These are phyloP conservation scores for Amblyteles armatorius DNA, from an alignment of 2,888 invertebrate species.

Conservation along the genomic window DNA sequence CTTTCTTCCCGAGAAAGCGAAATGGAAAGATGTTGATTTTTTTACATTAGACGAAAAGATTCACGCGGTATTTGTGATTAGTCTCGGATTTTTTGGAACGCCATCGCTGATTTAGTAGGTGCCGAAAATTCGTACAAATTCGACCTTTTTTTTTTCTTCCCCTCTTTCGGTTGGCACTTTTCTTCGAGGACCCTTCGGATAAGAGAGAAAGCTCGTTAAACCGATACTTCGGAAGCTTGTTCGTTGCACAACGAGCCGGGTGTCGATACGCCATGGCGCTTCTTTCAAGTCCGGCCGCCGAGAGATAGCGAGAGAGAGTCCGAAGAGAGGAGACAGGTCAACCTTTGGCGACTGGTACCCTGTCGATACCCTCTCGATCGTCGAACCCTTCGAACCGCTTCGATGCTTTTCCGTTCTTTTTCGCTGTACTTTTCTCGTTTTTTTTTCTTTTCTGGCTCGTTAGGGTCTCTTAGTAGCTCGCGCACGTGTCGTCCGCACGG, in stretches of 20 bases:
- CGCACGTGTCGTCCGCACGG: constrained; percentile 15
- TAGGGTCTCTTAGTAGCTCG: background rate
- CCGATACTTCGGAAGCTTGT: constrained; percentile 43
- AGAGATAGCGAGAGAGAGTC: background rate
- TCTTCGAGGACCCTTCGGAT: constrained; percentile 24
- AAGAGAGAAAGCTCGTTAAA: constrained; percentile 42
- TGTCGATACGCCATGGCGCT: constrained; percentile 41
- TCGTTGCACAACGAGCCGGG: constrained; percentile 24
- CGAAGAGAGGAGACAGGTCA: constrained; percentile 28
- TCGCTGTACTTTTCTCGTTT: constrained; percentile 9
- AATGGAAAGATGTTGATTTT: no score
- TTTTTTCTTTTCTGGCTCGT: constrained; percentile 11
- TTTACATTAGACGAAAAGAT: background rate
- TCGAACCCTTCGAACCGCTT: constrained; percentile 48
- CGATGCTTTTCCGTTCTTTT: constrained; percentile 40
- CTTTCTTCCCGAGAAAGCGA: no score
- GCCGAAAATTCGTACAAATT: background rate
- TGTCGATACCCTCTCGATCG: constrained; percentile 7
- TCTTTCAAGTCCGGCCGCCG: constrained; percentile 47
- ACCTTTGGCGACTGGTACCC: constrained; percentile 7
- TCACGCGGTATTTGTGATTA: background rate
- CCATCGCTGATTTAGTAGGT: background rate
- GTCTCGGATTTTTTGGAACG: background rate
- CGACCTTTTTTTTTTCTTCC: background rate
- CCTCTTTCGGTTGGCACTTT: background rate